Percentiles rank a stretch among this genome's conserved stretches.
Conservation (phyloP, 2,797 vertebrate species). For the Poliocrania exsul region DNA sequence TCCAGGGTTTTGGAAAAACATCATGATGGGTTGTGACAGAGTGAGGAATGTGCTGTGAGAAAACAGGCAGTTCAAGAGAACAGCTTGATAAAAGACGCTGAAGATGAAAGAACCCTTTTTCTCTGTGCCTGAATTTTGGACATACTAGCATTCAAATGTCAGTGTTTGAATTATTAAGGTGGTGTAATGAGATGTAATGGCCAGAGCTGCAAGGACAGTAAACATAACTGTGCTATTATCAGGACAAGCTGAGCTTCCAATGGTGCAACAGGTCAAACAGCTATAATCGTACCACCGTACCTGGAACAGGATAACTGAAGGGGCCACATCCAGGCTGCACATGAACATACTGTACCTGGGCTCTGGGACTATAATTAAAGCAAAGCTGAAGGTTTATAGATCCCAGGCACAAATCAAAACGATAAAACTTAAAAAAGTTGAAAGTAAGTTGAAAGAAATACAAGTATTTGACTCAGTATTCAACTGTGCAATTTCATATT, state of each 20-base stretch:
- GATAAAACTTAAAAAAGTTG: not conserved
- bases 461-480: not conserved
- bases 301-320: not conserved
- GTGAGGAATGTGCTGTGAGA: constrained; percentile 29
- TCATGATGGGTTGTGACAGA: not conserved
- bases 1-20: constrained; percentile 28
- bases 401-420: not conserved
- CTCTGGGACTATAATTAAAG: not conserved
- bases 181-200: constrained; percentile 46
- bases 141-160: not conserved
- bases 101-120: not conserved
- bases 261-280: constrained; percentile 54
- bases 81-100: not conserved
- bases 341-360: constrained; percentile 40
- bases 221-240: constrained; percentile 53
- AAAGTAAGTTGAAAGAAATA: not conserved
- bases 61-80: constrained; percentile 25
- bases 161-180: constrained; percentile 49
- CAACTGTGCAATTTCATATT: not conserved
- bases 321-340: not conserved
- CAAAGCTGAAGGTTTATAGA: constrained; percentile 33
- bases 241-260: constrained; percentile 46
- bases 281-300: not conserved
- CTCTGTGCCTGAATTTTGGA: constrained; percentile 31
- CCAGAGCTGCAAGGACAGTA: constrained; percentile 65